phyloP scores from a whole-genome alignment of 2,888 invertebrate genomes.

The Aporophyla nigra region DNA sequence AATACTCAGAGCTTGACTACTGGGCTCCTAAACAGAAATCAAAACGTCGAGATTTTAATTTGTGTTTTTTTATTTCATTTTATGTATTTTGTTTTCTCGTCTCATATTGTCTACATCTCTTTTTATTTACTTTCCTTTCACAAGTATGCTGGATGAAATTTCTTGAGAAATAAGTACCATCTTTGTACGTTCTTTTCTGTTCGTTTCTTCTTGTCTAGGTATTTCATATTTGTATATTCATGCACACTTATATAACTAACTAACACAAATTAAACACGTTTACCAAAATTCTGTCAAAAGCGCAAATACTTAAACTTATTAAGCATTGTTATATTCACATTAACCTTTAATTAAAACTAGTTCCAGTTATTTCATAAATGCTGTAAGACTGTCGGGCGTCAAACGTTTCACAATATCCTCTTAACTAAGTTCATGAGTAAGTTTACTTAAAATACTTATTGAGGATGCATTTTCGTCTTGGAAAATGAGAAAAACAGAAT shows the following conservation, averaged over 20 bases:
- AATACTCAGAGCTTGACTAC: not conserved
- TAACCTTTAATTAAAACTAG: conserved; percentile 13
- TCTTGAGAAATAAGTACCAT: too few relatives aligned
- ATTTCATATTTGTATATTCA: too few relatives aligned
- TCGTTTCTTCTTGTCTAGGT: too few relatives aligned
- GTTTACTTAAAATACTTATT: conserved; percentile 36
- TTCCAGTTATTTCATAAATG: conserved; percentile 1
- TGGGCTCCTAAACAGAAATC: not conserved
- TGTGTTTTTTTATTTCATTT: too few relatives aligned
- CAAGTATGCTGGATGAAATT: too few relatives aligned
- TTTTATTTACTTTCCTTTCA: too few relatives aligned
- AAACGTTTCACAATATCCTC: conserved; percentile 30
- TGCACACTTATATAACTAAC: too few relatives aligned
- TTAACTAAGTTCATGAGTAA: conserved; percentile 44
- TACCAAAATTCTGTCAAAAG: not conserved
- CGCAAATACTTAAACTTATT: not conserved
- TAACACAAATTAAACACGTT: too few relatives aligned
- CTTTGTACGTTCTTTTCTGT: too few relatives aligned
- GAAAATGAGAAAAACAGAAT: not conserved
- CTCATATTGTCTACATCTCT: too few relatives aligned
- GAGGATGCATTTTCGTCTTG: conserved; percentile 25
- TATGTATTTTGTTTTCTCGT: too few relatives aligned
- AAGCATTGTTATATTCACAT: not conserved
- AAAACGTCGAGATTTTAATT: not conserved
- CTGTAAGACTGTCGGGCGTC: not conserved